These are phyloP conservation scores for Troides aeacus DNA, from an alignment of 2,888 invertebrate species.

Conservation along the genomic window DNA sequence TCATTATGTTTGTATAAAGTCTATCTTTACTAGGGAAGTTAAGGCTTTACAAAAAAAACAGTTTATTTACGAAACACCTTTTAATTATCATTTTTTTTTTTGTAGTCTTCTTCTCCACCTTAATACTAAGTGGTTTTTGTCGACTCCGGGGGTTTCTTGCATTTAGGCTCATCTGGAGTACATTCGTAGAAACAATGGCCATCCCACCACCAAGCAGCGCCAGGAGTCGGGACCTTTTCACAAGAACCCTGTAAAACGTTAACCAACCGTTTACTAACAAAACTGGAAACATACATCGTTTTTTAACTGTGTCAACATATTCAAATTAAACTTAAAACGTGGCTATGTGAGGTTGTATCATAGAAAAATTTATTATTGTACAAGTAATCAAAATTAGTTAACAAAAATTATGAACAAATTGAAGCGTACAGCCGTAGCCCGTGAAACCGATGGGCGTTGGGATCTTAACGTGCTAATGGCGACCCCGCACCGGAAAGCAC, in stretches of 20 bases:
- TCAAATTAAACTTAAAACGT: too few species aligned
- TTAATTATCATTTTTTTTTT: background rate
- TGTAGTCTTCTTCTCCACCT: background rate
- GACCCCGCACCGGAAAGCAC: too few species aligned
- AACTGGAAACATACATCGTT: background rate
- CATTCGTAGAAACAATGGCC: constrained; percentile 61
- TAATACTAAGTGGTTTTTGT: background rate
- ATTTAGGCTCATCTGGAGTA: constrained; percentile 30
- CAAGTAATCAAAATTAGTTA: too few species aligned
- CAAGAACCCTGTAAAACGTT: constrained; percentile 48
- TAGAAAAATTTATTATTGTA: too few species aligned
- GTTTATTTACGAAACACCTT: background rate
- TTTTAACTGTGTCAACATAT: background rate
- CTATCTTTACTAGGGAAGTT: too few species aligned
- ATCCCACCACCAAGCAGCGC: constrained; percentile 66
- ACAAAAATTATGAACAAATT: too few species aligned
- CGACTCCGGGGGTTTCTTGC: background rate
- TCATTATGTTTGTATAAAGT: too few species aligned
- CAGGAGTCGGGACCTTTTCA: constrained; percentile 55
- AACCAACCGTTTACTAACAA: background rate
- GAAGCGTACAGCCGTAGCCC: background rate
- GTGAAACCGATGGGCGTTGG: too few species aligned
- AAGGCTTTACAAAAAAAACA: too few species aligned
- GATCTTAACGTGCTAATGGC: too few species aligned
- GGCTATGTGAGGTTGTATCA: too few species aligned